A percentile compares a stretch with the other conserved stretches of the same genome.
phyloP scores from a whole-genome alignment of 92 coral and sea anemone species.

The Parazoanthus swiftii region DNA sequence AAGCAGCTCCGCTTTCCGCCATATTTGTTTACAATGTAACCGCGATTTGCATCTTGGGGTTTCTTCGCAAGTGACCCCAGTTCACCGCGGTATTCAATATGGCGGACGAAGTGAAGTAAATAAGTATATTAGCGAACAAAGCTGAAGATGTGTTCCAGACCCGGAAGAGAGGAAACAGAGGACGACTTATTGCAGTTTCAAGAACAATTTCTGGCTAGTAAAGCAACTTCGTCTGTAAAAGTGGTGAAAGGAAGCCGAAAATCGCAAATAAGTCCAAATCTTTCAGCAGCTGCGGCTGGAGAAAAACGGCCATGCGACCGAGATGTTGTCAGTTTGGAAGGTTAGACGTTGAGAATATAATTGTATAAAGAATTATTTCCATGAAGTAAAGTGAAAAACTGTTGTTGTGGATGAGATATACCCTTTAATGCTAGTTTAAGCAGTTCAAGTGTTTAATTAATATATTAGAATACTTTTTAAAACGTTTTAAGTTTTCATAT shows the following conservation, averaged over 20 bases:
- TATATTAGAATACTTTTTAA: too few species aligned
- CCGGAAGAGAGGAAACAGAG: slow-evolving; percentile 83
- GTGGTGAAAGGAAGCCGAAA: slow-evolving; percentile 57
- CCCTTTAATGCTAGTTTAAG: too few species aligned
- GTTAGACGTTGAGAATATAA: slow-evolving; percentile 34
- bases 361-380: neutral
- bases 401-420: too few species aligned
- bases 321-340: slow-evolving; percentile 85
- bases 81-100: slow-evolving; percentile 12
- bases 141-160: slow-evolving; percentile 77
- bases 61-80: neutral
- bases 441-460: too few species aligned
- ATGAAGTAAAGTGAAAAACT: neutral
- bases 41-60: slow-evolving; percentile 17
- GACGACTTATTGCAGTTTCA: slow-evolving; percentile 82
- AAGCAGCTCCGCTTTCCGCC: slow-evolving; percentile 69
- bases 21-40: slow-evolving; percentile 60
- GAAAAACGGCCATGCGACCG: slow-evolving; percentile 58
- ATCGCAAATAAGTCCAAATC: slow-evolving; percentile 23
- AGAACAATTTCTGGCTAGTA: slow-evolving; percentile 71
- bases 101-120: slow-evolving; percentile 34
- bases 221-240: slow-evolving; percentile 69
- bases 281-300: neutral
- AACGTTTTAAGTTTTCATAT: too few species aligned
- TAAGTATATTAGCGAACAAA: neutral